Base-by-base conservation (phyloP, 2,797 vertebrate species). In the Sebastes taczanowskii region DNA sequence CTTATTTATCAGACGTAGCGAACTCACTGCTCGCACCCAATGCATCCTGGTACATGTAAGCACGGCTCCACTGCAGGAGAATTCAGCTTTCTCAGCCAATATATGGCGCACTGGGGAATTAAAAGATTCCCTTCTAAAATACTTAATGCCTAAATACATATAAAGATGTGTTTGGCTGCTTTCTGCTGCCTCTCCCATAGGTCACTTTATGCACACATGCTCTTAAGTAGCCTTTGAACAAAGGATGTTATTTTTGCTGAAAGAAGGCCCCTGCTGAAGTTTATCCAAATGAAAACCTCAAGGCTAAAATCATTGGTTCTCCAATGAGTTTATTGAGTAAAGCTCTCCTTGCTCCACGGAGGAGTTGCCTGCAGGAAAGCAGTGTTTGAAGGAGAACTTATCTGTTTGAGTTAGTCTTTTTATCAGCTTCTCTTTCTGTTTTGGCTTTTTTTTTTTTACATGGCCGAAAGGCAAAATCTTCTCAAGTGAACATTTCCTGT, bases 401-500 rank as follows among this genome's bases (percentile, higher is more conserved):
- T 80, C 83, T 46, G 66, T 86, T 66, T 85, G 52, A 81, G 23
- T 77, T 55, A 63, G 76, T 85, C 76, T 62, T 84, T 66, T 79
- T 80, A 81, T 86, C 74, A 58, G 62, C 76, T 71, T 66, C 20
- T 75, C 29, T 83, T 87, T 71, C 58, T 76, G 53, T 83, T 88
- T 91, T 80, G 71, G 46, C 55, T 88, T 82, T 75, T 71, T 55
- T 46, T 46, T 27, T 71, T 55, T 34, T n/a, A 69, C 70, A 87
- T 86, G 56, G 86, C 88, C 88, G 14, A 83, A 79, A 88, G 88
- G 87, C 86, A 82, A 88, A 75, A 9, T 75, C 74, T 38, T 91
- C 86, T 88, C 78, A 81, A 89, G 74, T 89, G 76, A 91, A 90
- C 65, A 16, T 88, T 91, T 93, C 86, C 86, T 88, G 66, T 81